These are phyloP conservation scores for Chelon labrosus DNA, from an alignment of 2,797 vertebrate species.

Conservation along the genomic window DNA sequence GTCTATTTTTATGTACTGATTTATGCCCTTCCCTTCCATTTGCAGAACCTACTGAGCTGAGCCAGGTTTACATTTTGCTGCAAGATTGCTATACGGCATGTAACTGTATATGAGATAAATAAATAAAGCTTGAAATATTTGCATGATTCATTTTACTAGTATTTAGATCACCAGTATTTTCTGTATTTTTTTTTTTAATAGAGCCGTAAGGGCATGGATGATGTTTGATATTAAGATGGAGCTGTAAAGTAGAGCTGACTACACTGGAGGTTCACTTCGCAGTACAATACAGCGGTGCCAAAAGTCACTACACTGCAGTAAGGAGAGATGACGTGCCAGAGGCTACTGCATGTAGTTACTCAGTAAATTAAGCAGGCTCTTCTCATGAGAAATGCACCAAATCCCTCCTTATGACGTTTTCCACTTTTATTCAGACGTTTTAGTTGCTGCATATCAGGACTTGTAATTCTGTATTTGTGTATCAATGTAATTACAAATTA, in stretches of 20 bases:
- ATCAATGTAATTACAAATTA: not conserved
- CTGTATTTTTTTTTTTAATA: not conserved
- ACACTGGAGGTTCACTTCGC: constrained; percentile 26
- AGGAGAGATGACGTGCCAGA: constrained; percentile 2
- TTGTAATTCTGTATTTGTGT: not conserved
- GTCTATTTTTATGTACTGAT: too few species aligned
- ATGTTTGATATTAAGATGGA: constrained; percentile 16
- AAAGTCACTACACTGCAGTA: constrained; percentile 24
- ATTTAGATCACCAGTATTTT: not conserved
- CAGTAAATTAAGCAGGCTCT: not conserved
- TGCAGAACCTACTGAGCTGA: too few species aligned
- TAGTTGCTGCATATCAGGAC: not conserved
- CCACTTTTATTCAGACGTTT: not conserved
- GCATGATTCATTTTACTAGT: not conserved
- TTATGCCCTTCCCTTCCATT: too few species aligned
- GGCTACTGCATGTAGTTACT: constrained; percentile 1
- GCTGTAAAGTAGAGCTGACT: constrained; percentile 7
- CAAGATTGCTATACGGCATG: too few species aligned
- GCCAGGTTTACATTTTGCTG: too few species aligned
- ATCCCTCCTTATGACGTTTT: not conserved
- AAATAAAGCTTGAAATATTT: not conserved
- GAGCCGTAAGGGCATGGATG: not conserved
- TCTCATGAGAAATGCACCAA: not conserved
- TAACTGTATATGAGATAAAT: too few species aligned
- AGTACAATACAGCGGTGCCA: constrained; percentile 13